Evolutionary conservation across 1,140 invertebrate species (phyloP).

Genomic region (Zaprionus lachaisei): DNA sequence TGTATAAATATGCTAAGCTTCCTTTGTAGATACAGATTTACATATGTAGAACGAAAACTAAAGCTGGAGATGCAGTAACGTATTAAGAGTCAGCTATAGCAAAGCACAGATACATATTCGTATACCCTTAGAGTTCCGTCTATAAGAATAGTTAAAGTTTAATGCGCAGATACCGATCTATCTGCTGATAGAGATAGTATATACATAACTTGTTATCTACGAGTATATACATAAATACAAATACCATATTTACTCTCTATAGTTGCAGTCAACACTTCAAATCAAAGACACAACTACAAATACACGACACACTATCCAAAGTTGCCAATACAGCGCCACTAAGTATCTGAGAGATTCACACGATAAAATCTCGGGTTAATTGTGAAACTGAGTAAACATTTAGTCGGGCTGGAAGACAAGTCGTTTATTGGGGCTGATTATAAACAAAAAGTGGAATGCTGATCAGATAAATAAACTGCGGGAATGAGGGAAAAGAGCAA

Average conservation of each 20-base stretch:
- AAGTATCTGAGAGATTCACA: conserved; percentile 54
- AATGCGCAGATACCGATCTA: conserved; percentile 8
- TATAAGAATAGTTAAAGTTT: background rate
- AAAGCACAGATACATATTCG: conserved; percentile 11
- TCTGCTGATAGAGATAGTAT: background rate
- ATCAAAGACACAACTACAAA: background rate
- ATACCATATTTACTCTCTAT: background rate
- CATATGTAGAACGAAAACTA: too few species aligned
- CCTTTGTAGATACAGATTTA: too few species aligned
- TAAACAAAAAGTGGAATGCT: conserved; percentile 57
- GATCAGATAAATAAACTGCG: conserved; percentile 62
- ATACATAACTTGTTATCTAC: background rate
- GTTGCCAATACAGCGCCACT: conserved; percentile 32
- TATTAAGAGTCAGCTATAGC: background rate
- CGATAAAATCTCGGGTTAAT: conserved; percentile 47
- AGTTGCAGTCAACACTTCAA: background rate
- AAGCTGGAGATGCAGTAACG: background rate
- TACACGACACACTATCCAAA: background rate
- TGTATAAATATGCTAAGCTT: too few species aligned
- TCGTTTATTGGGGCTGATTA: conserved; percentile 42
- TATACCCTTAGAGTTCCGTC: too few species aligned
- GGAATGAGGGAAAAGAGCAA: background rate
- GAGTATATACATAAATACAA: background rate
- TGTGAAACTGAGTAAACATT: conserved; percentile 54
- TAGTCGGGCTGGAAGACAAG: conserved; percentile 25